A percentile compares a stretch with the other conserved stretches of the same genome.
Conservation (phyloP, 1,140 invertebrate genomes). For the Zaprionus tsacasi region DNA sequence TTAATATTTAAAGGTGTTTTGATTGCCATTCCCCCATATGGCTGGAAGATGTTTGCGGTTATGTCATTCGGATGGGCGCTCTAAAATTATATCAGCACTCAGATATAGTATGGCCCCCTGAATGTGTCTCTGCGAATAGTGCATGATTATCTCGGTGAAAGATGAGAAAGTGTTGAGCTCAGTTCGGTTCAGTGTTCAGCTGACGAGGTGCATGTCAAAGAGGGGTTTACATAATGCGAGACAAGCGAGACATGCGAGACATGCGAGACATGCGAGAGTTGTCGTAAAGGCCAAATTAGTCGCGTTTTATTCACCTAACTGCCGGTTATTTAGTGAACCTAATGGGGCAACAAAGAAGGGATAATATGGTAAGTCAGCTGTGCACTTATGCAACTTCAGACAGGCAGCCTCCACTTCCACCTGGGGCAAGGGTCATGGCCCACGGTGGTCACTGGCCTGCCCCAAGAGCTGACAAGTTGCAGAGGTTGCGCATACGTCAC, state of each 20-base stretch:
- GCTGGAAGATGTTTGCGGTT: slow-evolving; percentile 47
- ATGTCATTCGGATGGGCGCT: slow-evolving; percentile 54
- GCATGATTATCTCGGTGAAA: slow-evolving; percentile 31
- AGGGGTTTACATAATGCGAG: slow-evolving; percentile 47
- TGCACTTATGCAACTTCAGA: slow-evolving; percentile 24
- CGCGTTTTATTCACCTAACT: slow-evolving; percentile 62
- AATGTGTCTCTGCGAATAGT: too few relatives aligned
- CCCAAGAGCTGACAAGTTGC: neutral
- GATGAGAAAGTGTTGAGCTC: slow-evolving; percentile 40
- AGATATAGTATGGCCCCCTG: neutral
- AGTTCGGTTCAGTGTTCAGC: neutral
- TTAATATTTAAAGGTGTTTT: slow-evolving; percentile 78
- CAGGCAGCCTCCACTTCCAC: slow-evolving; percentile 23
- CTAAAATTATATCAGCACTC: slow-evolving; percentile 40
- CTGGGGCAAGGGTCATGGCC: slow-evolving; percentile 3
- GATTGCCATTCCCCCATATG: slow-evolving; percentile 21
- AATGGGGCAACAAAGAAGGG: slow-evolving; percentile 8
- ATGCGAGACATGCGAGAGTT: slow-evolving; percentile 33
- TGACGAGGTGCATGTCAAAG: slow-evolving; percentile 57
- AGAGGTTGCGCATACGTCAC: too few relatives aligned
- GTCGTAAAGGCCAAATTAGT: slow-evolving; percentile 23
- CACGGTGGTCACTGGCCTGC: too few relatives aligned
- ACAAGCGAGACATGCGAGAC: too few relatives aligned
- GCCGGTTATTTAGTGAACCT: slow-evolving; percentile 41
- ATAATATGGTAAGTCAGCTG: slow-evolving; percentile 11